Evolutionary conservation across 1,140 invertebrate species (phyloP), one percentile per base, ranked within the genome.

Genomic region (Drosophila gunungcola): DNA sequence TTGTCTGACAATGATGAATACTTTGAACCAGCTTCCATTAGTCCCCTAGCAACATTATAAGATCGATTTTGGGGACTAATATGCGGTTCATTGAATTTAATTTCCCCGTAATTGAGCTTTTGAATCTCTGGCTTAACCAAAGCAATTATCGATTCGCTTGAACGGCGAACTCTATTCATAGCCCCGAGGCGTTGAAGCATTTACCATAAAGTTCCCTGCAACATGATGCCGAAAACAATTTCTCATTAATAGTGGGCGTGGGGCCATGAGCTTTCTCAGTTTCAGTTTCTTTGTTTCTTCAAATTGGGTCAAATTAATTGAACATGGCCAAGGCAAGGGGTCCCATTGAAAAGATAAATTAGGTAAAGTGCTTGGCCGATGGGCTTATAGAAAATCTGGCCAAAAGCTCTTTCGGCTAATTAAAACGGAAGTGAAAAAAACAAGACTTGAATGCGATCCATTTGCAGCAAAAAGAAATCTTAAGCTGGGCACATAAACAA

Each of bases 371-470:
- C 43, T 46, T 52, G 46, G 41, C 53, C 42, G 34, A 43, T 42
- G 32, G 49, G 38, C 41, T 54, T 38, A 25, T 51, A 21, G 45
- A 65, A 76, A 80, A 36, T 54, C 48, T 48, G 16, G 16, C 42
- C 48, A 36, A 76, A 84, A 67, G 76, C 80, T 80, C 61, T 83
- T 38, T 80, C 64, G 65, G 61, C 61, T 83, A 84, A 83, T 83
- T 84, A 83, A 84, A 83, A 83, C 73, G 60, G 55, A 64, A 60
- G 36, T 34, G 57, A 2, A 42, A 39, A 41, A 48, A 73, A 46
- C 38, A 36, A 12, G 36, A 4, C 21, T 49, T 34, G 49, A 73
- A 21, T 48, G 4, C 13, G 27, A 34, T 39, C 12, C 13, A 10
- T 56, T 49, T 57, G 1, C 6, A 52, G 16, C 16, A 36, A 21